Conservation (phyloP, 2,113 vertebrate species). For the Catharus minimus region DNA sequence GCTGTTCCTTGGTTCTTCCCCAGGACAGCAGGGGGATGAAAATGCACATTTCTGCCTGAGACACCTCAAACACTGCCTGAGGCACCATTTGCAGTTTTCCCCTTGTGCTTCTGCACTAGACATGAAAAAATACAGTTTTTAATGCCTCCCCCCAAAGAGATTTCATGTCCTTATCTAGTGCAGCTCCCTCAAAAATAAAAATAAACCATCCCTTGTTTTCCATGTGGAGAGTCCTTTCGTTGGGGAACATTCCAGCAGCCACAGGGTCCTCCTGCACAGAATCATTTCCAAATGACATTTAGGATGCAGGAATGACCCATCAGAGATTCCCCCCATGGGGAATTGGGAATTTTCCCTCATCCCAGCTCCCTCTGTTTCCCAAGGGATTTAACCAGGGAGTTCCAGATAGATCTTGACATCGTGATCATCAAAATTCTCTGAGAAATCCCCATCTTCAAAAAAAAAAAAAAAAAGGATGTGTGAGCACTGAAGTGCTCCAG, state of each 20-base stretch:
- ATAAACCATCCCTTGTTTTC: background rate
- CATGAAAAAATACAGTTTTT: background rate
- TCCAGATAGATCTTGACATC: background rate
- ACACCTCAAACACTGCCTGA: background rate
- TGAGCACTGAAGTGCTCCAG: background rate
- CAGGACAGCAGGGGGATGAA: background rate
- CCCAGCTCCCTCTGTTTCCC: background rate
- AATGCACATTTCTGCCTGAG: background rate
- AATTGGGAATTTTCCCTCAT: background rate
- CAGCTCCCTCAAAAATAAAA: background rate
- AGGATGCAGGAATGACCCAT: background rate
- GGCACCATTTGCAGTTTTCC: background rate
- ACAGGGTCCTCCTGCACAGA: background rate
- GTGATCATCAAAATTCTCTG: background rate
- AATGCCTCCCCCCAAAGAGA: background rate
- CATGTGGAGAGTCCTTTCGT: accelerated
- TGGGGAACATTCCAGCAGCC: background rate
- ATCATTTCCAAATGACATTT: background rate
- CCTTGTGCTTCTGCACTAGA: background rate
- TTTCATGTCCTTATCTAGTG: background rate
- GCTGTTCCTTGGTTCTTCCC: background rate
- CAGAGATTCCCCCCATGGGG: background rate
- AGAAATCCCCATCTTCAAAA: background rate
- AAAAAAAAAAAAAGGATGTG: background rate
- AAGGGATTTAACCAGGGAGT: background rate